Base-by-base conservation (phyloP, 2,113 vertebrate genomes). In the Amphilophus citrinellus region DNA sequence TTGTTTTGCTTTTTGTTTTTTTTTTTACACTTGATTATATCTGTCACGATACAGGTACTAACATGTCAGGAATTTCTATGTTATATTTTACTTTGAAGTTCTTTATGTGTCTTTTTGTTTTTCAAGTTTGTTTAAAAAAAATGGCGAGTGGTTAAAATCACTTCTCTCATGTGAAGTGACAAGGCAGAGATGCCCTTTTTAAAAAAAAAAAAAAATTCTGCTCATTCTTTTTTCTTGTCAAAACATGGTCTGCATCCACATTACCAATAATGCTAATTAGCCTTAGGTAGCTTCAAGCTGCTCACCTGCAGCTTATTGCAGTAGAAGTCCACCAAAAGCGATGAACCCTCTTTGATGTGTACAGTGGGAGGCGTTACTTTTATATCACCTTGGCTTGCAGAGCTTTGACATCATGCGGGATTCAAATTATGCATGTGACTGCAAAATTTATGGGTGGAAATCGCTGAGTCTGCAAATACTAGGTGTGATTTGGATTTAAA, bases 11-110 rank as follows among this genome's bases (percentile, higher is more conserved):
- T 17, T 1, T 65, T 39, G 10, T 1, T 14, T 50, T 60, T 14
- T 50, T 60, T 73, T 84, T 75, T 58, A 53, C 76, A 1, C 77
- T 63, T 57, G 65, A 59, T 78, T 32, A 24, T 57, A 58, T 24
- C 22, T 68, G 30, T 84, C 24, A 61, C 27, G 65, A 82, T 66
- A 76, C 66, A 90, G 92, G 91, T 93, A 92, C 90, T 90, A 85
- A 84, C 75, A 77, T 81, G 85, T 87, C 82, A 82, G 50, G 11
- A 80, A 59, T 15, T 68, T 87, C 61, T 42, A 44, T 56, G 30
- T 76, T 71, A 5, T 15, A 35, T 71, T 89, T 82, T 15, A 53
- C 24, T 56, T 39, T 77, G 3, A 80, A 85, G 39, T 8, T 76
- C 62, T 84, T 71, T 75, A 32, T 87, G 27, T 83, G 10, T 11